Evolutionary conservation across 1,140 invertebrate genomes (phyloP), one percentile per base, ranked within the genome.

Genomic region (Drosophila jambulina): DNA sequence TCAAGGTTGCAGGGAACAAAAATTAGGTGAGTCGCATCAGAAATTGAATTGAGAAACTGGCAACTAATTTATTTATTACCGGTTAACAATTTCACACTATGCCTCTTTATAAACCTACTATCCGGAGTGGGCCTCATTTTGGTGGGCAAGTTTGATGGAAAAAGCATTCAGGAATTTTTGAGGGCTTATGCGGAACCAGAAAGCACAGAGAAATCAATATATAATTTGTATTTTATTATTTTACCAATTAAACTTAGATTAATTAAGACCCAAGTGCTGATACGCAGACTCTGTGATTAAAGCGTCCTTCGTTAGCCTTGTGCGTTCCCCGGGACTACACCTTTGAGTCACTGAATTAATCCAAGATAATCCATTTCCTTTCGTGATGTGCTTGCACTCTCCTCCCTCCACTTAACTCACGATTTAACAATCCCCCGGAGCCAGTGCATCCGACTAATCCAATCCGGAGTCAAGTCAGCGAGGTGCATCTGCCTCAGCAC

Each of bases 341-440:
- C 29, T 32, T 32, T 9, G 29, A 10, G 3, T 25, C 23, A 25
- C 45, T 38, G 61, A 21, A 48, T 25, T 29, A 12, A 27, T 27
- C 34, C 53, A 4, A n/a, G 27, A 23, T 32, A 64, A 61, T 64
- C 12, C 62, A 67, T 43, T 67, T 64, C 25, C 43, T 21, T n/a
- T 34, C 46, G 65, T 64, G 59, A 48, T 59, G 63, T 29, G 17
- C 32, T 68, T 34, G 64, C 59, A 64, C 34, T 51, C 13, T 25
- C 45, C 59, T 51, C 25, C 43, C n/a, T 38, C 60, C 36, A 53
- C 46, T 53, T 67, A 21, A 53, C 62, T 27, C 27, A 32, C 36
- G 10, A 67, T 25, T 53, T 32, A 67, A 67, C n/a, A 27, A 45
- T 67, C 9, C 21, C 36, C 48, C 15, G 62, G 38, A 40, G 36